Conservation (phyloP, 2,797 vertebrate species). For the Peromyscus eremicus region DNA sequence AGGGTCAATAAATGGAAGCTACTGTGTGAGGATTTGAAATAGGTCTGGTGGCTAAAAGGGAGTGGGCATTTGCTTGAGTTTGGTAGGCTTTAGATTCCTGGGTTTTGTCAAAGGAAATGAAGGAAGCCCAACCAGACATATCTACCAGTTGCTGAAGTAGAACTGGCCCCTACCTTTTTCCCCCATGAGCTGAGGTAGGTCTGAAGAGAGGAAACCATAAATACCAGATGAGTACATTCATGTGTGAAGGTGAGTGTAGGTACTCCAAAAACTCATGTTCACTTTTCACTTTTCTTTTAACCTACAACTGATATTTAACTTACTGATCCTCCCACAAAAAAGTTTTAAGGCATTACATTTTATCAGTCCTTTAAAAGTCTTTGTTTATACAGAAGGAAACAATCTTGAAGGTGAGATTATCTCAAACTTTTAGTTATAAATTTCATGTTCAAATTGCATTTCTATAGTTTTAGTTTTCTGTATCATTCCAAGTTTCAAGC, state of each 20-base stretch:
- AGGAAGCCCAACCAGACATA: neutral
- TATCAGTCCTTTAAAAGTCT: conserved; percentile 17
- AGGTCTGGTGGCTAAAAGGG: conserved; percentile 21
- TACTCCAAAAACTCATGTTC: neutral
- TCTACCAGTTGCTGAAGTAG: conserved; percentile 39
- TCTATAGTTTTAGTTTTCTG: conserved; percentile 30
- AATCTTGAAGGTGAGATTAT: conserved; percentile 22
- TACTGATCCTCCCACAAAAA: neutral
- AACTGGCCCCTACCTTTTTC: neutral
- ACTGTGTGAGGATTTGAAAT: conserved; percentile 48
- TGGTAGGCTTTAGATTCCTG: neutral
- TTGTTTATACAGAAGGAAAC: conserved; percentile 32
- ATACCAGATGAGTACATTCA: neutral
- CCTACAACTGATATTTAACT: conserved; percentile 11
- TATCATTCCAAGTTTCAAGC: conserved; percentile 27
- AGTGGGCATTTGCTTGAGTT: conserved; percentile 15
- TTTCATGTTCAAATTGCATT: conserved; percentile 60
- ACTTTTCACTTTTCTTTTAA: conserved; percentile 6
- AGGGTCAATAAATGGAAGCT: conserved; percentile 40
- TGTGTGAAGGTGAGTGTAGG: neutral
- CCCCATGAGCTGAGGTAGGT: conserved; percentile 16
- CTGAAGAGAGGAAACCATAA: neutral
- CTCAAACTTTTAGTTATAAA: neutral
- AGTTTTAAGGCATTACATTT: conserved; percentile 17
- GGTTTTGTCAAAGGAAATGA: conserved; percentile 38